Evolutionary conservation across 2,113 vertebrate genomes (phyloP).

Genomic region (Platichthys stellatus): DNA sequence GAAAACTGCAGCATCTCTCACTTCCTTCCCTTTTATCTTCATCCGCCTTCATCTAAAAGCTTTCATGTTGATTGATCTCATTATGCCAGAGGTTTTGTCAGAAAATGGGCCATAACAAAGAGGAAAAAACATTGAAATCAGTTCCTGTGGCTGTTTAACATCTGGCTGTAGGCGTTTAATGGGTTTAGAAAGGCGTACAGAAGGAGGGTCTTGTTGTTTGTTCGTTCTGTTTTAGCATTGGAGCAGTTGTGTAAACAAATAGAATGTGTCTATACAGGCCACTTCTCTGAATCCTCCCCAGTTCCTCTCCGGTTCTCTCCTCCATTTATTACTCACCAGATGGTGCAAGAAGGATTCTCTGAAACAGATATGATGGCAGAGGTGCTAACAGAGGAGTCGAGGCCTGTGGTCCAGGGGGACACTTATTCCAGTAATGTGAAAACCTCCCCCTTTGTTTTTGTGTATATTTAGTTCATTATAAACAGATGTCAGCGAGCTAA

Average conservation of each 20-base stretch:
- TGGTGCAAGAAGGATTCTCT: conserved; percentile 32
- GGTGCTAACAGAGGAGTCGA: conserved; percentile 31
- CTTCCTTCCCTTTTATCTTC: conserved; percentile 33
- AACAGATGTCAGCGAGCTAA: conserved; percentile 48
- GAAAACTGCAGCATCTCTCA: conserved; percentile 12
- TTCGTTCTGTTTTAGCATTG: conserved; percentile 31
- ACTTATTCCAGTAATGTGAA: conserved; percentile 41
- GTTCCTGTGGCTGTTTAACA: conserved; percentile 54
- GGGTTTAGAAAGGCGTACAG: conserved; percentile 36
- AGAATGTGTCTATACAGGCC: conserved; percentile 21
- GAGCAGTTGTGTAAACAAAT: conserved; percentile 34
- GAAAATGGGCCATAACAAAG: conserved; percentile 58
- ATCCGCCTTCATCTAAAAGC: conserved; percentile 64
- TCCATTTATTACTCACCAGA: conserved; percentile 51
- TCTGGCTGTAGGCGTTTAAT: conserved; percentile 62
- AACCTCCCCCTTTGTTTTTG: conserved; percentile 23
- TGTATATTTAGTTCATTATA: conserved; percentile 29
- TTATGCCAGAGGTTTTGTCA: conserved; percentile 65
- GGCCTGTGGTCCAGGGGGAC: conserved; percentile 29
- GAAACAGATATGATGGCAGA: conserved; percentile 31
- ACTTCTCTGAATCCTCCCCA: conserved; percentile 31
- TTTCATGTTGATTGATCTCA: conserved; percentile 61
- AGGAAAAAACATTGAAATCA: conserved; percentile 17
- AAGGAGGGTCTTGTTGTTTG: conserved; percentile 43
- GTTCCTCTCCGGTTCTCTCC: conserved; percentile 20